Base-by-base conservation (phyloP, 2,888 invertebrate genomes). In the Bellardia bayeri region DNA sequence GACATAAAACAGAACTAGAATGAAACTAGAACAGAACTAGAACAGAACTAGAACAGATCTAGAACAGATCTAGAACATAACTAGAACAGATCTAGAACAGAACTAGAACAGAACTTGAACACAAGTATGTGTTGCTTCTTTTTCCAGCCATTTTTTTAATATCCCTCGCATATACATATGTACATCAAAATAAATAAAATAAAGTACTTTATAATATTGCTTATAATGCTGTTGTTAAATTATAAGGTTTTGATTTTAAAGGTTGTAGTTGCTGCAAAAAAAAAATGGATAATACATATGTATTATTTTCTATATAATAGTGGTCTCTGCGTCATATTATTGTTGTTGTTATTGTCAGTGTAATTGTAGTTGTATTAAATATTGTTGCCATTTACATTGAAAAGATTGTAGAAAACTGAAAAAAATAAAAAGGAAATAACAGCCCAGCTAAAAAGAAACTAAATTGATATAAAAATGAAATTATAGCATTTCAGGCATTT, bases 401-500 rank as follows among this genome's bases (percentile, higher is more conserved):
- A 13, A 68, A 2, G 2, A 37, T 54, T 30, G 13, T 9, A 64
- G n/a, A 61, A 72, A 23, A 8, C 40, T 45, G 9, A 45, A 58
- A 14, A 69, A 45, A 42, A 7, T n/a, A n/a, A n/a, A n/a, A 63
- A 54, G 58, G 51, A 75, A 76, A 82, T 49, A 75, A 68, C 42
- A 56, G 33, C 54, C 45, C 23, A 68, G 3, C 40, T 11, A 42
- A 49, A 42, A 72, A 45, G 54, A 72, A 79, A 74, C 13, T 68
- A 85, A 80, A 85, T 85, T 85, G 80, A 85, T 74, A 80, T 74
- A 68, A 85, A 80, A 85, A 85, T 63, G 8, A 74, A 80, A 85
- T 85, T 80, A 80, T 68, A 75, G 51, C 30, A 75, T 69, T 74
- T 85, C 79, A 66, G 42, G 66, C 66, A 80, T 80, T 85, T 80